Percentiles rank a stretch among this genome's conserved stretches.
These are phyloP conservation scores for Eugnorisma glareosa DNA, from an alignment of 2,888 invertebrate species.

Conservation along the genomic window DNA sequence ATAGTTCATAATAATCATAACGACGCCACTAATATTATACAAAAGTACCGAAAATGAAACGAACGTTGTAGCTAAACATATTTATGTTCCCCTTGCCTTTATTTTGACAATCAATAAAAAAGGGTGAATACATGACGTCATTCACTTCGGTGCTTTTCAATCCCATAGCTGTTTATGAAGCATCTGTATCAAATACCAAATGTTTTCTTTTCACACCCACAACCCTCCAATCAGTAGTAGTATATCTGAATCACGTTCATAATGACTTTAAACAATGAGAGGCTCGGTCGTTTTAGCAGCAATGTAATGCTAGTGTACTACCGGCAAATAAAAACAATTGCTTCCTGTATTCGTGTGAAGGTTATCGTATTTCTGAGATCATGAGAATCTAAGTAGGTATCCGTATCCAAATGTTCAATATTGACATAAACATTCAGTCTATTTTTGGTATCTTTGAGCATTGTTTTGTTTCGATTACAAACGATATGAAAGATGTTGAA, in stretches of 20 bases:
- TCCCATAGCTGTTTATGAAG: neutral
- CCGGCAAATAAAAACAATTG: conserved; percentile 17
- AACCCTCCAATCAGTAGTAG: conserved; percentile 2
- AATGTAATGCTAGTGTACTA: conserved; percentile 23
- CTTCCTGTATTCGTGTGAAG: conserved; percentile 44
- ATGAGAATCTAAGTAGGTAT: neutral
- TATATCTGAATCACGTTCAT: neutral
- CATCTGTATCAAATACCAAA: neutral
- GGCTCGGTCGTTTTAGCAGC: conserved; percentile 12
- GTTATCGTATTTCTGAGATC: conserved; percentile 15
- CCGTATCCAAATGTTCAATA: neutral
- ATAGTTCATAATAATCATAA: neutral
- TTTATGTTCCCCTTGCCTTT: neutral
- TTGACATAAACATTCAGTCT: neutral
- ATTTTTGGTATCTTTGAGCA: neutral
- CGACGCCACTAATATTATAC: neutral
- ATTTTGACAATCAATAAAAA: conserved; percentile 12
- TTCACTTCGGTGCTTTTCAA: neutral
- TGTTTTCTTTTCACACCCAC: conserved; percentile 2
- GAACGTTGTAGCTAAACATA: neutral
- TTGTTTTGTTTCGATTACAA: neutral
- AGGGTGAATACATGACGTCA: conserved; percentile 19
- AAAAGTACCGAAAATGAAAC: neutral
- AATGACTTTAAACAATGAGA: conserved; percentile 38
- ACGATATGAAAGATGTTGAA: neutral